Evolutionary conservation across 2,113 vertebrate genomes (phyloP).

Genomic region (Phalacrocorax brasilianus): DNA sequence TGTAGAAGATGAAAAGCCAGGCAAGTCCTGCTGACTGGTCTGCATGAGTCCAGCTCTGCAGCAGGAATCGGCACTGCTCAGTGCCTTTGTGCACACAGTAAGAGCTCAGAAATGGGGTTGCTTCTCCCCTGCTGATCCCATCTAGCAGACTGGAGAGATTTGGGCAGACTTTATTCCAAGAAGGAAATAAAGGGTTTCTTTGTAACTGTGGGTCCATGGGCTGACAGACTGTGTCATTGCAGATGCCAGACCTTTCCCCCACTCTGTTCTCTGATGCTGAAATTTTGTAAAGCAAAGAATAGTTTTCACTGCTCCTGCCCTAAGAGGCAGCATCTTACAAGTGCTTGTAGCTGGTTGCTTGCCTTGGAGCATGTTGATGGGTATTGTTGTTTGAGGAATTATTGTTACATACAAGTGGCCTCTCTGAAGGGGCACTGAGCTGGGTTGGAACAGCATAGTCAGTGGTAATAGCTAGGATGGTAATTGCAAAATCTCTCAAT

Average conservation of each 20-base stretch:
- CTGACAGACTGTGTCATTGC: background rate
- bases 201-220: background rate
- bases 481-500: background rate
- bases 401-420: background rate
- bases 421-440: background rate
- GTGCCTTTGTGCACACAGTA: background rate
- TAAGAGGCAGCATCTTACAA: fast-evolving
- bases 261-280: background rate
- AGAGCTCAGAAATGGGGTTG: background rate
- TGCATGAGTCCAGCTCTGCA: background rate
- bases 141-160: background rate
- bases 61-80: background rate
- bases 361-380: background rate
- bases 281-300: background rate
- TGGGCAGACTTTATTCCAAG: background rate
- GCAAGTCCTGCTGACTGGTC: background rate
- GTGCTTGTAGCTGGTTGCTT: background rate
- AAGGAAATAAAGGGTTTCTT: background rate
- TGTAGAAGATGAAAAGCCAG: background rate
- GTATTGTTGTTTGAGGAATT: background rate
- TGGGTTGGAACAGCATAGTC: background rate
- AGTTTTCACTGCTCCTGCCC: background rate
- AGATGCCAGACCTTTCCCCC: background rate
- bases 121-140: background rate
- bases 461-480: background rate